Evolutionary conservation across 2,113 vertebrate species (phyloP), one percentile per base, ranked within the genome.

Genomic region (Oriolus oriolus): DNA sequence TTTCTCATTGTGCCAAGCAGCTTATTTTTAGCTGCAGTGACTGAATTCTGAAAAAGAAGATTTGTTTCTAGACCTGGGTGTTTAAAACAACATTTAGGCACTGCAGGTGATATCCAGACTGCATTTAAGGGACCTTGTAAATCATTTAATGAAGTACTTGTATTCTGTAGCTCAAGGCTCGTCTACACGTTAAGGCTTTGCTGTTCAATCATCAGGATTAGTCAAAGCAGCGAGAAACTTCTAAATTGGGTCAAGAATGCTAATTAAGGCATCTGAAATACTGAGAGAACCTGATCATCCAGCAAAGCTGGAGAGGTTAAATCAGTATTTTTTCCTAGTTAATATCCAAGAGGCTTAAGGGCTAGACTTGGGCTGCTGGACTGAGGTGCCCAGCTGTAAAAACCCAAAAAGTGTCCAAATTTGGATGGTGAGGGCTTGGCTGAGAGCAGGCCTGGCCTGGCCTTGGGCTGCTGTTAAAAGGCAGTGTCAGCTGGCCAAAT

Each of bases 21-120:
- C 65, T 93, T 96, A 88, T 83, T 96, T 96, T 95, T 85, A 89
- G 47, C 75, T 61, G 65, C 33, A 82, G 41, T 24, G 61, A 30
- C 26, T 52, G 69, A 94, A 57, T 65, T 78, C 41, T 84, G 82
- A 61, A 87, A 93, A 89, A 85, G 63, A 86, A 91, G 56, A 76
- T 91, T 86, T 88, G 17, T 75, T 61, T 68, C 91, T 76, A 44
- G 73, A 47, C 78, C 90, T 63, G 39, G 26, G 3, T 57, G 27
- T 75, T 89, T 82, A 70, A 82, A 89, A 61, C 61, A 54, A 63
- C 39, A 77, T 80, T 86, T 33, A 66, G 33, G n/a, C 41, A 59
- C 39, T 84, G 70, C 54, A 92, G 65, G 69, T 92, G 41, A 93
- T 59, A 69, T 39, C n/a, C 88, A 92, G 68, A 37, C 44, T 82